Base-by-base conservation (phyloP, 1,140 invertebrate genomes). In the Mamestra configurata region DNA sequence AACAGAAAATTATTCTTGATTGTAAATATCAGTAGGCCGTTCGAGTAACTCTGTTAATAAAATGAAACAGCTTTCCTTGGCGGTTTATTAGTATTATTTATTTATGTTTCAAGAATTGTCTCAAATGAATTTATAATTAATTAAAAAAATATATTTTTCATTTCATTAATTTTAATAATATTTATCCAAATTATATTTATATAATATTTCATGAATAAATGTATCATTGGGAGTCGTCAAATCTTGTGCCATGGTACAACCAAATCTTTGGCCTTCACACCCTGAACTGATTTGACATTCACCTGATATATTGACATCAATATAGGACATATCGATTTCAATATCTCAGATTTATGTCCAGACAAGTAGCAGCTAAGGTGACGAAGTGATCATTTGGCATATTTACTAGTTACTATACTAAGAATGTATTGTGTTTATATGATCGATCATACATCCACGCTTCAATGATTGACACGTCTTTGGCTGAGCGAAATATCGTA, bases 301-400 rank as follows among this genome's bases (percentile, higher is more conserved):
- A 61, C 57, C 57, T 35, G 57, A 61, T 24, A 61, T 61, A 31
- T 31, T 61, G 57, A 27, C 35, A 61, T 61, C 57, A 27, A 61
- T 61, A 61, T 8, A 15, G 35, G 15, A 27, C 35, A 35, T 35
- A 61, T 51, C 20, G 49, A 51, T 51, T 20, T 61, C 57, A n/a
- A 61, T 61, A 61, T 61, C 27, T 61, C 15, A 61, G 57, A 35
- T 61, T 61, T 61, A 35, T 61, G 27, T 61, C 57, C n/a, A 61
- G 15, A n/a, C 57, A n/a, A 61, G 57, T 61, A 27, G 35, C 57
- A 1, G 57, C 0, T n/a, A 4, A 20, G 57, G 27, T 31, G 27
- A 35, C 57, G 27, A 27, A 15, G 15, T 1, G 57, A 35, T 15
- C 0, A 31, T 61, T 18, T 61, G 15, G 8, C 24, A 35, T 13